These are phyloP conservation scores for Sycophila texana DNA, from an alignment of 2,888 invertebrate genomes.

Conservation along the genomic window DNA sequence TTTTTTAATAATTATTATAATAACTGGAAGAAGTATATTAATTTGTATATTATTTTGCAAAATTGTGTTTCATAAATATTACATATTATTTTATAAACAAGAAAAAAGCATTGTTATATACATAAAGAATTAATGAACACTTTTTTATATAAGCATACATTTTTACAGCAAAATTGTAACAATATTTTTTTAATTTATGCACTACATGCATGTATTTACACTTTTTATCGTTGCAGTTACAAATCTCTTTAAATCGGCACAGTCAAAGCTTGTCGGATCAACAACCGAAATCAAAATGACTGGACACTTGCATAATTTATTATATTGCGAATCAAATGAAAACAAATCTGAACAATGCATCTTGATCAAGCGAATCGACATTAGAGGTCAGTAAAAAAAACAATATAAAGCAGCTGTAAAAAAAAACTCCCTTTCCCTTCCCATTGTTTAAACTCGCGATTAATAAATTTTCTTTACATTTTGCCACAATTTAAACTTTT, in stretches of 20 bases:
- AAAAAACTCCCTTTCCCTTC: constrained; percentile 18
- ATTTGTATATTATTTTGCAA: no score
- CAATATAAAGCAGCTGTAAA: not conserved
- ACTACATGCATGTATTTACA: no score
- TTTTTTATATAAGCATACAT: no score
- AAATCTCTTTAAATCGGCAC: not conserved
- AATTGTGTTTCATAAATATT: no score
- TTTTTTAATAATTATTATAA: not conserved
- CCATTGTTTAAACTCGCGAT: not conserved
- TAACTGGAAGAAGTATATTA: no score
- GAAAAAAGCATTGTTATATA: no score
- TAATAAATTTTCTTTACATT: no score
- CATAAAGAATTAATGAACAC: no score
- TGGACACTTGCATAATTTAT: constrained; percentile 10
- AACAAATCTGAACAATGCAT: constrained; percentile 12
- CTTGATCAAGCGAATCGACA: constrained; percentile 11
- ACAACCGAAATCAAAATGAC: constrained; percentile 4
- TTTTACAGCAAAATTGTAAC: no score
- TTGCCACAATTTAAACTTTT: no score
- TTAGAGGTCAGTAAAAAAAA: not conserved
- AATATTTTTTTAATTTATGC: no score
- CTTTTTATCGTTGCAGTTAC: not conserved
- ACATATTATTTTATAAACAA: no score
- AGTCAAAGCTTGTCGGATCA: constrained; percentile 19
- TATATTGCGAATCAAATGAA: constrained; percentile 24